Evolutionary conservation across 2,113 vertebrate genomes (phyloP).

Genomic region (Corynorhinus townsendii): DNA sequence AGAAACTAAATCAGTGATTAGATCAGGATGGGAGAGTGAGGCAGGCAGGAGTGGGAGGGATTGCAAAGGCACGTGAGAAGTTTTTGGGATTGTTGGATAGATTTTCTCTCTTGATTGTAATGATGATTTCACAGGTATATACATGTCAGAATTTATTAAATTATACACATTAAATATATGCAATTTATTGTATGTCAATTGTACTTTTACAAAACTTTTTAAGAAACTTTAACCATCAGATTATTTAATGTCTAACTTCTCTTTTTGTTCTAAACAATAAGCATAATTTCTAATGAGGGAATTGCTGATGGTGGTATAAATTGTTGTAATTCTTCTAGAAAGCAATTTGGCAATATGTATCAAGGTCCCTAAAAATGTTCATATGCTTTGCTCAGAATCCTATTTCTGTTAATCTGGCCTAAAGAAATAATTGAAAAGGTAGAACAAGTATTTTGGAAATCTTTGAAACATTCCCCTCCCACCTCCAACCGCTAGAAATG

Average conservation of each 20-base stretch:
- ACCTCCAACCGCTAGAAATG: not conserved
- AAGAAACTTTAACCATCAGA: not conserved
- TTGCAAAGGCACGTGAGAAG: not conserved
- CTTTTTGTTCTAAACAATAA: constrained; percentile 24
- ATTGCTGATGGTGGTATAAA: not conserved
- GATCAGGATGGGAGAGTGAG: not conserved
- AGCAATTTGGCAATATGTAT: not conserved
- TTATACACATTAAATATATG: not conserved
- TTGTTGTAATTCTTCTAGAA: not conserved
- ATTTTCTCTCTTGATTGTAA: not conserved
- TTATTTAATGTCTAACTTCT: not conserved
- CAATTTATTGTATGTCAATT: not conserved
- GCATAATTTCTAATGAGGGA: not conserved
- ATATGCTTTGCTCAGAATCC: not conserved
- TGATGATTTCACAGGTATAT: not conserved
- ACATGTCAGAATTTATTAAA: not conserved
- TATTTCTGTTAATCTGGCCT: not conserved
- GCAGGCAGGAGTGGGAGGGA: not conserved
- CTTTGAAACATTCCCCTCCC: not conserved
- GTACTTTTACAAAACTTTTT: not conserved
- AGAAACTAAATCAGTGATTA: not conserved
- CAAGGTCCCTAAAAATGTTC: not conserved
- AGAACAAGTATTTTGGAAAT: not conserved
- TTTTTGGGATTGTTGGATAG: not conserved
- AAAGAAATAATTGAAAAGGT: not conserved